A percentile compares a stretch with the other conserved stretches of the same genome.
Conservation (phyloP, 1,140 invertebrate genomes). For the Achroia grisella region DNA sequence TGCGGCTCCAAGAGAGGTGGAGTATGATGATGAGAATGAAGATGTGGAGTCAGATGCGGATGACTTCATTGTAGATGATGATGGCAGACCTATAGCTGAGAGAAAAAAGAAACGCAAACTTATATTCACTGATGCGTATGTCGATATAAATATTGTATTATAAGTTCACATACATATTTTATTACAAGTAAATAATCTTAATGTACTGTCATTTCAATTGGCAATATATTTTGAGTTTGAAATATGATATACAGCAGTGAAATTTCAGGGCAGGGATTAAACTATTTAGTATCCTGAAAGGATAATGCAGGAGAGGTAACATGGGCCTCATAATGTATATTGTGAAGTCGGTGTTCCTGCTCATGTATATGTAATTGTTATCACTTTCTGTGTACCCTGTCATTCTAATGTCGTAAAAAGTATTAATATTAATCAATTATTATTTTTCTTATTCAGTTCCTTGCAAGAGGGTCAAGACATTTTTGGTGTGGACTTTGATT, state of each 20-base stretch:
- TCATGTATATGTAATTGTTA: too few relatives aligned
- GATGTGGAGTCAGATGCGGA: conserved; percentile 91
- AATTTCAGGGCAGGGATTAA: too few relatives aligned
- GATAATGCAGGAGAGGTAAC: too few relatives aligned
- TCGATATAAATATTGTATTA: conserved; percentile 22
- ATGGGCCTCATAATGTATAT: too few relatives aligned
- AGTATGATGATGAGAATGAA: conserved; percentile 84
- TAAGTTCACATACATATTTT: too few relatives aligned
- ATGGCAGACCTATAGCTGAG: conserved; percentile 92
- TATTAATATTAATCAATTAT: background rate
- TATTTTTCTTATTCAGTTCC: conserved; percentile 74
- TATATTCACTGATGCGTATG: conserved; percentile 93
- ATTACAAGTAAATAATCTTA: too few relatives aligned
- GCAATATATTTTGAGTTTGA: too few relatives aligned
- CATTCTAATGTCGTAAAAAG: background rate
- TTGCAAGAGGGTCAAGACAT: conserved; percentile 99
- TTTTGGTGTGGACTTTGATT: conserved; percentile 99
- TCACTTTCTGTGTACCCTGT: too few relatives aligned
- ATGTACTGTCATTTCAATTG: too few relatives aligned
- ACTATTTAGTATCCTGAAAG: too few relatives aligned
- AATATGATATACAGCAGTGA: too few relatives aligned
- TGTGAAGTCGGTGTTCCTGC: too few relatives aligned
- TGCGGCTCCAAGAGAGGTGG: conserved; percentile 77
- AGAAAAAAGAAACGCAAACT: conserved; percentile 90
- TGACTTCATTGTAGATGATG: conserved; percentile 98